Evolutionary conservation across 2,797 vertebrate genomes (phyloP).

Genomic region (Cynodonichthys magdalenae): DNA sequence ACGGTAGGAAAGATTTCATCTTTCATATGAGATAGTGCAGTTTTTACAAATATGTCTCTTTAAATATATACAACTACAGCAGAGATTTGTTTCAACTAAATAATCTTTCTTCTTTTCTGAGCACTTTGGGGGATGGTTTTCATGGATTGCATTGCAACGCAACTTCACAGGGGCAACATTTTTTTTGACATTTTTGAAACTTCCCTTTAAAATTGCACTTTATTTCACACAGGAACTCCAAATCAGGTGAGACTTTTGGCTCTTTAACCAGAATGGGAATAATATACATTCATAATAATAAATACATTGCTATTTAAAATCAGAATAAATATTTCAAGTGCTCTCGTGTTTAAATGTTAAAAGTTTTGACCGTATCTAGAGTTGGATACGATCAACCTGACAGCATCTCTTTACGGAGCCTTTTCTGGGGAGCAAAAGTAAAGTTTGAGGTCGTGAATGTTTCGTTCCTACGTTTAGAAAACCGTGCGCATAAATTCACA

Average conservation of each 20-base stretch:
- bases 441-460: too few species aligned
- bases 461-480: too few species aligned
- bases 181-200: conserved; percentile 11
- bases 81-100: conserved; percentile 44
- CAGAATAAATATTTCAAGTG: conserved; percentile 69
- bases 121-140: conserved; percentile 62
- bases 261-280: conserved; percentile 53
- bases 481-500: too few species aligned
- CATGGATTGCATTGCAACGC: conserved; percentile 52
- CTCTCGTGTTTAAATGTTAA: conserved; percentile 56
- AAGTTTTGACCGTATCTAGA: conserved; percentile 18
- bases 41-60: conserved; percentile 67
- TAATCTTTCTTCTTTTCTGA: conserved; percentile 53
- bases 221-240: conserved; percentile 25
- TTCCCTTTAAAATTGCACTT: conserved; percentile 13
- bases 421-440: too few species aligned
- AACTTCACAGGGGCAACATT: conserved; percentile 19
- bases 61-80: conserved; percentile 56
- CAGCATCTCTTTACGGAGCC: neutral
- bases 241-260: conserved; percentile 45
- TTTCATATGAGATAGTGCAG: conserved; percentile 68
- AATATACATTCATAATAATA: conserved; percentile 57
- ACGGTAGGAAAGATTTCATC: conserved; percentile 72
- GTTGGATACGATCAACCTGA: conserved; percentile 2
- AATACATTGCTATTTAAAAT: conserved; percentile 54